Conservation (phyloP, 37 sponge, comb jelly and placozoan species). For the Geodia barretti region DNA sequence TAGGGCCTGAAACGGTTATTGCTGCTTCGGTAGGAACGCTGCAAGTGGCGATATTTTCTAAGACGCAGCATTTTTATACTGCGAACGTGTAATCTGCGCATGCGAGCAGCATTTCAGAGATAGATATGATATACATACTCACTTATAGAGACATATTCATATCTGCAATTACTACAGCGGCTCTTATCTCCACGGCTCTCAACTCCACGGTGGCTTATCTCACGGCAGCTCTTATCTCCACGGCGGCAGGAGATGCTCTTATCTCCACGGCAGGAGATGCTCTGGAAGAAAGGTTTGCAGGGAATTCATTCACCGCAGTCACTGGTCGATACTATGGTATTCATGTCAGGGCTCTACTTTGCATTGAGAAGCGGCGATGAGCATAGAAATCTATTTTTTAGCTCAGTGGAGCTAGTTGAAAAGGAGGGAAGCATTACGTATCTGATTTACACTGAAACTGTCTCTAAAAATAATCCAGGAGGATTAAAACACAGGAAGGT, state of each 20-base stretch:
- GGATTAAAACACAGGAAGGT: conserved; percentile 35
- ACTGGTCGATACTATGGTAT: neutral
- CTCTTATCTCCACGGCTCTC: too few species aligned
- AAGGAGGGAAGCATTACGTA: conserved; percentile 1
- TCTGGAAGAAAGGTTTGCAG: neutral
- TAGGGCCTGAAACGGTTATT: too few species aligned
- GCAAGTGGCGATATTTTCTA: too few species aligned
- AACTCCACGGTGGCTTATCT: too few species aligned
- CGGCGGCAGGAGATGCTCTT: neutral
- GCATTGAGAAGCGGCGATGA: conserved; percentile 24
- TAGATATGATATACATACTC: too few species aligned
- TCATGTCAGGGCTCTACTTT: neutral
- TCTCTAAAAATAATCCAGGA: conserved; percentile 38
- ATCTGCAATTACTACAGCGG: too few species aligned
- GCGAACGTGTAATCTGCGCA: too few species aligned
- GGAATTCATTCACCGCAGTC: neutral
- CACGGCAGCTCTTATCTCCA: too few species aligned
- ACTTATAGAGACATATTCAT: too few species aligned
- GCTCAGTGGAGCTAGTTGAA: conserved; percentile 30
- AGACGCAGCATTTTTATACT: too few species aligned
- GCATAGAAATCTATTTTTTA: conserved; percentile 23
- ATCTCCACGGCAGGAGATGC: neutral
- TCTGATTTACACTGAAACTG: conserved; percentile 18
- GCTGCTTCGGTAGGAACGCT: too few species aligned
- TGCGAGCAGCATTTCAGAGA: too few species aligned